Conservation (phyloP, 2,797 vertebrate genomes). For the Hybognathus amarus region DNA sequence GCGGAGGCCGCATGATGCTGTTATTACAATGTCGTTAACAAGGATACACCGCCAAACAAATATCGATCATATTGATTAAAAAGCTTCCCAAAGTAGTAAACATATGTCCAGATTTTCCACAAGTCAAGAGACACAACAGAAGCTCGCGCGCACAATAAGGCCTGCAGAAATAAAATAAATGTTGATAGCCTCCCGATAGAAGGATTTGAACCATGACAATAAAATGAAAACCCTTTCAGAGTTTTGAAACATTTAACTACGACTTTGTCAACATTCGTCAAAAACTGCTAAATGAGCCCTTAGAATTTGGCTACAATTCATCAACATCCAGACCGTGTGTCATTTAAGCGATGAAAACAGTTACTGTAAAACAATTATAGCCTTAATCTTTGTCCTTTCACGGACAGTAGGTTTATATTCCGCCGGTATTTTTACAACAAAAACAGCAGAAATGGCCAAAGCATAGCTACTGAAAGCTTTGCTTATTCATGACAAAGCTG, state of each 20-base stretch:
- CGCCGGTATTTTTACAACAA: not conserved
- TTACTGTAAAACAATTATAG: not conserved
- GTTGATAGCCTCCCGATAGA: too few relatives aligned
- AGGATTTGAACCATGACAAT: not conserved
- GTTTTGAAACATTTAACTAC: not conserved
- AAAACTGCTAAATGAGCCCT: not conserved
- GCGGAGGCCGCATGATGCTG: conserved; percentile 67
- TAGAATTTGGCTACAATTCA: not conserved
- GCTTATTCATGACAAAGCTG: not conserved
- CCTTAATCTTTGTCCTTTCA: not conserved
- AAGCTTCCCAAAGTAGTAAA: conserved; percentile 65
- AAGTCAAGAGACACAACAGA: conserved; percentile 39
- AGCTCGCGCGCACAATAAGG: not conserved
- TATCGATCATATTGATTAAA: conserved; percentile 77
- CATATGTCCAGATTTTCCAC: conserved; percentile 50
- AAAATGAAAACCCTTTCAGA: not conserved
- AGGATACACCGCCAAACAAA: conserved; percentile 67
- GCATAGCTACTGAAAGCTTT: not conserved
- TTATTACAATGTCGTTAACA: conserved; percentile 72
- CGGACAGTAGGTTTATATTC: not conserved
- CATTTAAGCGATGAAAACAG: not conserved
- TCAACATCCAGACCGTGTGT: too few relatives aligned
- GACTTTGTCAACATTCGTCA: not conserved
- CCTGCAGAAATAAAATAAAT: not conserved
- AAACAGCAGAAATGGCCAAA: not conserved